Base-by-base conservation (phyloP, 2,888 invertebrate genomes). In the Plutella xylostella region DNA sequence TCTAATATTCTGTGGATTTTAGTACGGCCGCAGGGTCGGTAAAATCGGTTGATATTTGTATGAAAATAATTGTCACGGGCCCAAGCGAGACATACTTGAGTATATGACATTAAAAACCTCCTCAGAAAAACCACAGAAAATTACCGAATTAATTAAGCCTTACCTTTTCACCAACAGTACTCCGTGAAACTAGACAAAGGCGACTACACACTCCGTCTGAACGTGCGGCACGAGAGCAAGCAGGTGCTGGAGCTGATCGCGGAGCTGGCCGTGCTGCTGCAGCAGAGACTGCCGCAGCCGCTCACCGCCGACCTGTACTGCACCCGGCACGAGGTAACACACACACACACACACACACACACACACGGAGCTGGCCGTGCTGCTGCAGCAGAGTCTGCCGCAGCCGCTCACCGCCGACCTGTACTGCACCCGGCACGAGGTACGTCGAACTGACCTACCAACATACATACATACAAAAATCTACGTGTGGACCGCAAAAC, bases 131-230 rank as follows among this genome's bases (percentile, higher is more conserved):
- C n/a, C n/a, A n/a, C n/a, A n/a, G n/a, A n/a, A n/a, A n/a, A n/a
- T n/a, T n/a, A n/a, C n/a, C n/a, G n/a, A n/a, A 25, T 25, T 7
- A 7, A 25, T 25, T 11, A 7, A 25, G 11, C 30, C 4, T 7
- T n/a, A 14, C 4, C 30, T 14, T n/a, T 3, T 30, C 12, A 4
- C 6, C 33, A 75, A 28, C 75, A 94, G 93, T 95, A 94, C 68
- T 86, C 88, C 2, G 87, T 90, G 46, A 98, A 97, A 76, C 74
- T 98, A 54, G 97, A 97, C 53, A 98, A 98, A 69, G 98, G 98
- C 17, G 98, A 98, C 53, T 98, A 97, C 74, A 89, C 89, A 0
- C 80, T 98, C 7, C 88, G 91, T 35, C 79, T 97, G 60, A 95
- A 95, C 71, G 86, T 98, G 11, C 90, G 98, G 0, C 97, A 98